Evolutionary conservation across 1,140 invertebrate species (phyloP).

Genomic region (Drosophila nannoptera): DNA sequence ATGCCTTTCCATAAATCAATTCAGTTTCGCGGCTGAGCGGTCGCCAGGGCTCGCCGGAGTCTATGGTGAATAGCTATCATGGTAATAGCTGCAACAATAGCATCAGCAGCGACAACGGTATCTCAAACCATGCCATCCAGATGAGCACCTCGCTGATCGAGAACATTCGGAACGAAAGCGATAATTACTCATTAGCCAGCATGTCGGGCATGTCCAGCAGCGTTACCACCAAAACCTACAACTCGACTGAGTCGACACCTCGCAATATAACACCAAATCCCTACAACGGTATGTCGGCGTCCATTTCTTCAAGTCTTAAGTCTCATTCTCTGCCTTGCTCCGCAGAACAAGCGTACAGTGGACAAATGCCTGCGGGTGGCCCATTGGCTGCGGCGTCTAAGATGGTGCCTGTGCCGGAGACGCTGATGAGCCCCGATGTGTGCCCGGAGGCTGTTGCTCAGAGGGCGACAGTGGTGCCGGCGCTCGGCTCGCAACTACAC

Average conservation of each 20-base stretch:
- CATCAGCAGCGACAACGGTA: slow-evolving; percentile 56
- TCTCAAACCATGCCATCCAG: slow-evolving; percentile 79
- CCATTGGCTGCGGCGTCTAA: slow-evolving; percentile 89
- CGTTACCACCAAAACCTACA: slow-evolving; percentile 70
- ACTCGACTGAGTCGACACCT: slow-evolving; percentile 75
- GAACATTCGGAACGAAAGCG: slow-evolving; percentile 80
- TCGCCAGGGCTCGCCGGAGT: slow-evolving; percentile 84
- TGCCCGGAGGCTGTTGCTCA: slow-evolving; percentile 80
- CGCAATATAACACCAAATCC: slow-evolving; percentile 77
- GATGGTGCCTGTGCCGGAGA: slow-evolving; percentile 91
- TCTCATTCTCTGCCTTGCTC: not conserved
- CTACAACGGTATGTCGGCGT: slow-evolving; percentile 61
- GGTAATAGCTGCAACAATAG: slow-evolving; percentile 73
- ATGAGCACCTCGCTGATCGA: slow-evolving; percentile 79
- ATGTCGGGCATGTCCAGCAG: slow-evolving; percentile 65
- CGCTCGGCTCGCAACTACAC: slow-evolving; percentile 67
- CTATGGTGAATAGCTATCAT: slow-evolving; percentile 86
- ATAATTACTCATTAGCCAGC: slow-evolving; percentile 79
- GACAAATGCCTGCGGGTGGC: slow-evolving; percentile 59
- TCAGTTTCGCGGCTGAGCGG: slow-evolving; percentile 80
- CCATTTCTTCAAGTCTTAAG: too few species aligned
- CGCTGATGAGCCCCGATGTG: slow-evolving; percentile 90
- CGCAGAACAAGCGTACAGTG: slow-evolving; percentile 57
- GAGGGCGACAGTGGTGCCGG: slow-evolving; percentile 56
- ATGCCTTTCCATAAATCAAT: not conserved